phyloP scores from a whole-genome alignment of 2,113 vertebrate species.

The Rhinolophus ferrumequinum region DNA sequence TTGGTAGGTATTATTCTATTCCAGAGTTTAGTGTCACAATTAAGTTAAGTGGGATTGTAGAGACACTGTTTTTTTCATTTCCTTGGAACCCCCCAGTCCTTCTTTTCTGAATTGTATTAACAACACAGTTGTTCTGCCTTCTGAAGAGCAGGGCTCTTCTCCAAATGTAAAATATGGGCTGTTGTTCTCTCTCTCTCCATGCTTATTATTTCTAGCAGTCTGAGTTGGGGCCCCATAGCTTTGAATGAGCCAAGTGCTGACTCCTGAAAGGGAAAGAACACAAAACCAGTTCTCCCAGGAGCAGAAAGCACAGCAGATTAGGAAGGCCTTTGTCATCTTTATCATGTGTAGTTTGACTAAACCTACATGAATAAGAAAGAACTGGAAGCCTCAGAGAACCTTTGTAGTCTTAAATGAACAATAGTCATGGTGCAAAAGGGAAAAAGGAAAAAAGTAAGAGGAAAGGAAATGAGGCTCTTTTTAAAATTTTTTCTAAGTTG shows the following conservation, averaged over 20 bases:
- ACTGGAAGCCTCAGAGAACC: slow-evolving; percentile 50
- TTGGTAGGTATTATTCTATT: not conserved
- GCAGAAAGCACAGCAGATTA: slow-evolving; percentile 45
- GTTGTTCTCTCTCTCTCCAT: slow-evolving; percentile 26
- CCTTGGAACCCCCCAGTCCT: not conserved
- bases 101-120: slow-evolving; percentile 60
- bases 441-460: not conserved
- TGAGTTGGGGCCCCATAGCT: not conserved
- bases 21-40: not conserved
- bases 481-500: slow-evolving; percentile 36
- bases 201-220: slow-evolving; percentile 62
- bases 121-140: slow-evolving; percentile 49
- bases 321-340: slow-evolving; percentile 61
- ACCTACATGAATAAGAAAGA: slow-evolving; percentile 67
- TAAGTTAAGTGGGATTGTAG: slow-evolving; percentile 22
- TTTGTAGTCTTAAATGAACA: slow-evolving; percentile 72
- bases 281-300: not conserved
- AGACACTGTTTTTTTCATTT: slow-evolving; percentile 20
- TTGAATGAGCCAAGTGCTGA: slow-evolving; percentile 64
- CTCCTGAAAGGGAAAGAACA: slow-evolving; percentile 52
- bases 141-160: slow-evolving; percentile 32
- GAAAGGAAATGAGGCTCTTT: slow-evolving; percentile 55
- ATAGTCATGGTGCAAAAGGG: slow-evolving; percentile 46
- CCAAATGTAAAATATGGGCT: slow-evolving; percentile 64
- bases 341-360: slow-evolving; percentile 71